Conservation (phyloP, 2,797 vertebrate genomes). For the Pelobates cultripes region DNA sequence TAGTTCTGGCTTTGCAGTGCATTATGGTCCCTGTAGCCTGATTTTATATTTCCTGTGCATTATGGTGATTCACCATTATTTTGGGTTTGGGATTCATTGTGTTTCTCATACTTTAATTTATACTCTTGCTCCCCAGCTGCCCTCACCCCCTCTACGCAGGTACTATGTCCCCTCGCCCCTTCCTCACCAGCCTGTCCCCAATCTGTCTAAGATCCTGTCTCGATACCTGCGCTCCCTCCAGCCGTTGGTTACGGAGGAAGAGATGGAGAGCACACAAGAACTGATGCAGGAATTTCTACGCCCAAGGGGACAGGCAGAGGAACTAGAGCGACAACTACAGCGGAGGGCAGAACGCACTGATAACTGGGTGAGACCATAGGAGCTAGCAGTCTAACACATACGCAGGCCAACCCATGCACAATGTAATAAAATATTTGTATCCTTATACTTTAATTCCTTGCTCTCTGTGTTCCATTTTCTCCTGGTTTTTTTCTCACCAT, state of each 20-base stretch:
- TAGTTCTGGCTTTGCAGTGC: background rate
- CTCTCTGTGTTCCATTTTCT: background rate
- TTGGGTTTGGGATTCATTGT: background rate
- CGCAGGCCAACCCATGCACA: too few species aligned
- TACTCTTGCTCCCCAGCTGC: slow-evolving; percentile 12
- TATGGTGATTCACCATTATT: too few species aligned
- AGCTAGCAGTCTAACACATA: background rate
- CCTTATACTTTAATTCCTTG: background rate
- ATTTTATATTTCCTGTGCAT: too few species aligned
- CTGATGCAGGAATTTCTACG: slow-evolving; percentile 74
- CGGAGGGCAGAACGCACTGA: slow-evolving; percentile 70
- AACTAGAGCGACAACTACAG: slow-evolving; percentile 75
- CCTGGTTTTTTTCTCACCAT: background rate
- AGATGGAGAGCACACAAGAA: slow-evolving; percentile 75
- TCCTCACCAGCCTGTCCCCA: slow-evolving; percentile 77
- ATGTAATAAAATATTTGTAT: background rate
- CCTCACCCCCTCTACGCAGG: background rate
- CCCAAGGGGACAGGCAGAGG: slow-evolving; percentile 69
- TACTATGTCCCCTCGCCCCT: slow-evolving; percentile 58
- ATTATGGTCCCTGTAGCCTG: too few species aligned
- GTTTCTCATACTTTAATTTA: background rate
- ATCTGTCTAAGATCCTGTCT: slow-evolving; percentile 74
- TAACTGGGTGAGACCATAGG: slow-evolving; percentile 76
- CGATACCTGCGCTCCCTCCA: slow-evolving; percentile 77
- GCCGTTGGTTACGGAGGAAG: slow-evolving; percentile 77